phyloP scores from a whole-genome alignment of 1,140 invertebrate species.

The Eulimnadia texana region DNA sequence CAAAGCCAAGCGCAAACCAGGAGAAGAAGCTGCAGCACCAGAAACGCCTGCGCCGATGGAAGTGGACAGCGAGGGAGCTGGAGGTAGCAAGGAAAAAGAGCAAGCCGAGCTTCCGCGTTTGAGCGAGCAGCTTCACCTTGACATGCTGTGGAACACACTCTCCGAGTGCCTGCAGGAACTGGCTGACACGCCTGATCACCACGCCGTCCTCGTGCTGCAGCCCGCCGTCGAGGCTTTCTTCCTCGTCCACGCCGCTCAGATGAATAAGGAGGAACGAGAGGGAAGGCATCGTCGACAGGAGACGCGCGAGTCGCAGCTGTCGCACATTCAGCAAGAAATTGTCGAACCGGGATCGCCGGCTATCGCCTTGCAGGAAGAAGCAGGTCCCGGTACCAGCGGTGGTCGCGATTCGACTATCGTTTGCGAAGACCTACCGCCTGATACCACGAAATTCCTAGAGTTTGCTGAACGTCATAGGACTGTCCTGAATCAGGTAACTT shows the following conservation, averaged over 20 bases:
- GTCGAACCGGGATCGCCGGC: constrained; percentile 7
- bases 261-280: constrained; percentile 20
- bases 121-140: constrained; percentile 55
- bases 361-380: constrained; percentile 24
- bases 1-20: constrained; percentile 25
- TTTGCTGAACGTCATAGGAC: constrained; percentile 45
- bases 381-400: constrained; percentile 1
- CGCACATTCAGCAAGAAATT: constrained; percentile 37
- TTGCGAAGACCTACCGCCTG: constrained; percentile 33
- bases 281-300: constrained; percentile 20
- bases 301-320: constrained; percentile 36
- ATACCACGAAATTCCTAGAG: constrained; percentile 57
- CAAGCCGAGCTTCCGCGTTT: constrained; percentile 38
- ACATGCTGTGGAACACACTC: constrained; percentile 63
- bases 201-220: constrained; percentile 81
- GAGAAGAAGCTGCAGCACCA: constrained; percentile 20
- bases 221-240: constrained; percentile 87
- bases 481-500: constrained; percentile 9
- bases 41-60: constrained; percentile 22
- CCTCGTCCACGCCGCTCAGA: constrained; percentile 52
- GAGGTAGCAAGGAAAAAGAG: constrained; percentile 18
- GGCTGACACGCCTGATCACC: constrained; percentile 76
- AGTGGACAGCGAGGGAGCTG: constrained; percentile 10
- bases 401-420: constrained; percentile 17
- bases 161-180: constrained; percentile 67